Percentiles rank a stretch among this genome's conserved stretches.
These are phyloP conservation scores for Drosophila dunni DNA, from an alignment of 1,140 invertebrate species.

Conservation along the genomic window DNA sequence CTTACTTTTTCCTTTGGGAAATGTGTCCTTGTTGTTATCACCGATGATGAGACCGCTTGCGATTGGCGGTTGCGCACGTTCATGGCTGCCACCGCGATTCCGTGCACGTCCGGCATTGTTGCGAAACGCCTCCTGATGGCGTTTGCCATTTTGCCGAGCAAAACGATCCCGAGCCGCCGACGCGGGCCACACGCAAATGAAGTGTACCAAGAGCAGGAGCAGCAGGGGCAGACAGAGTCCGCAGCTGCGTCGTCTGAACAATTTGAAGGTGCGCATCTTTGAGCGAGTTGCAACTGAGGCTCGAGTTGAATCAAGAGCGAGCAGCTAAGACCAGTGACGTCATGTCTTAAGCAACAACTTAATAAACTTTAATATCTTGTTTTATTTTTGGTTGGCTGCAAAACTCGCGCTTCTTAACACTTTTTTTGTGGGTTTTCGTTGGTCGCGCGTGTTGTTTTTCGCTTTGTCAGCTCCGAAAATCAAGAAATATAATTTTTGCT, in stretches of 20 bases:
- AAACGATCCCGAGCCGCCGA: slow-evolving; percentile 65
- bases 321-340: slow-evolving; percentile 51
- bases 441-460: slow-evolving; percentile 41
- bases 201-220: slow-evolving; percentile 56
- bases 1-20: slow-evolving; percentile 84
- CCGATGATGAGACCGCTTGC: slow-evolving; percentile 1
- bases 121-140: slow-evolving; percentile 52
- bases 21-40: slow-evolving; percentile 70
- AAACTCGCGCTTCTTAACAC: slow-evolving; percentile 16
- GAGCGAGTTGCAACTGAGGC: slow-evolving; percentile 23
- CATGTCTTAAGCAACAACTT: not conserved
- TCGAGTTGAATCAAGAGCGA: slow-evolving; percentile 13
- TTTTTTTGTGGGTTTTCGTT: slow-evolving; percentile 11
- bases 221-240: slow-evolving; percentile 53
- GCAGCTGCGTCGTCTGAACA: slow-evolving; percentile 43
- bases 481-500: slow-evolving; percentile 37
- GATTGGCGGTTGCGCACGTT: not conserved
- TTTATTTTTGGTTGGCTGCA: not conserved
- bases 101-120: slow-evolving; percentile 29
- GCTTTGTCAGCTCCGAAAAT: slow-evolving; percentile 34
- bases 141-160: slow-evolving; percentile 46
- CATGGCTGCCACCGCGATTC: slow-evolving; percentile 16
- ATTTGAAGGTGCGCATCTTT: slow-evolving; percentile 38
- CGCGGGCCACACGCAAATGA: slow-evolving; percentile 63
- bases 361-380: not conserved